Evolutionary conservation across 2,797 vertebrate genomes (phyloP).

Genomic region (Platalea minor): DNA sequence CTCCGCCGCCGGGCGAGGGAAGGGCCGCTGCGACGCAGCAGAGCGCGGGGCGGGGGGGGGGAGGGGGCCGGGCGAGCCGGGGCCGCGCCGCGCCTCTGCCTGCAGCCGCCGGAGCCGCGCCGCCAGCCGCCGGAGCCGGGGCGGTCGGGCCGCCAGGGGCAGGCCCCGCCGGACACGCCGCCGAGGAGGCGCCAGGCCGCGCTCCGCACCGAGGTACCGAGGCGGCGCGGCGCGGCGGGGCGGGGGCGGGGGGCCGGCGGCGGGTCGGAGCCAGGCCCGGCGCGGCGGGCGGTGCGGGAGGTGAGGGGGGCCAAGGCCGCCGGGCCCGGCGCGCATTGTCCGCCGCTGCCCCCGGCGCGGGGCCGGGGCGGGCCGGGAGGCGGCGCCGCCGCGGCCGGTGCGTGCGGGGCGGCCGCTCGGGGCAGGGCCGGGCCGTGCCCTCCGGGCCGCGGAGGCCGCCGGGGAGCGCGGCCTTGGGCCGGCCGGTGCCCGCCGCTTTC

Average conservation of each 20-base stretch:
- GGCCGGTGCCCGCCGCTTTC: background rate
- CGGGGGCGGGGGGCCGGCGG: background rate
- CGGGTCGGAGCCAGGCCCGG: background rate
- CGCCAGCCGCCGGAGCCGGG: background rate
- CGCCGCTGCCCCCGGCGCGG: background rate
- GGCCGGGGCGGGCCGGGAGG: background rate
- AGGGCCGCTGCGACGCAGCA: slow-evolving; percentile 23
- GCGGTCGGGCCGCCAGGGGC: background rate
- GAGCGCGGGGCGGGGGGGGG: slow-evolving; percentile 36
- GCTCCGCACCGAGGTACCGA: background rate
- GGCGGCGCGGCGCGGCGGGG: background rate
- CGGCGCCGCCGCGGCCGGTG: background rate
- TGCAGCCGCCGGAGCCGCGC: background rate
- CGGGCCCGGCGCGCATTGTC: background rate
- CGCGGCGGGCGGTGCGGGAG: background rate
- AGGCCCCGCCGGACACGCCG: background rate
- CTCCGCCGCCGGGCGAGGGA: background rate
- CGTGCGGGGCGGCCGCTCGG: background rate
- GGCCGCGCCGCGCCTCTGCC: background rate
- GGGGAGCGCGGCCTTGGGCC: background rate
- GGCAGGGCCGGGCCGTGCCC: background rate
- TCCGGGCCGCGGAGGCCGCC: background rate
- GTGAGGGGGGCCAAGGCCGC: background rate
- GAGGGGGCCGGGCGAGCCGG: background rate
- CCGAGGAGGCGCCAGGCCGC: background rate